phyloP scores from a whole-genome alignment of 2,797 vertebrate genomes.

The Gadopsis marmoratus region DNA sequence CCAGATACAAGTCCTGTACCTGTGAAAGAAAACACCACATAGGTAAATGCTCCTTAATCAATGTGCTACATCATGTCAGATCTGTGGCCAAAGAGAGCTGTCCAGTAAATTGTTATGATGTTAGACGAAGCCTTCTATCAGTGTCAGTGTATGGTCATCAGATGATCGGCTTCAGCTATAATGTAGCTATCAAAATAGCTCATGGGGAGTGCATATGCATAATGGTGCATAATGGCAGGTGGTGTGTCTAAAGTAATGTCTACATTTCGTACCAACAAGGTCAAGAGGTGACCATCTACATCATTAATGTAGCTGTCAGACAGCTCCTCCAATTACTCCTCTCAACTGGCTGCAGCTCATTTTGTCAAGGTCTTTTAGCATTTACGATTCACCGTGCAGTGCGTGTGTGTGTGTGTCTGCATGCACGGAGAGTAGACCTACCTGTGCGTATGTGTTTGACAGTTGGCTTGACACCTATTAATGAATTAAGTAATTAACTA shows the following conservation, averaged over 20 bases:
- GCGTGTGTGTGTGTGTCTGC: conserved; percentile 26
- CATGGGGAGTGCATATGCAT: neutral
- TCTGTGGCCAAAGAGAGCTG: conserved; percentile 27
- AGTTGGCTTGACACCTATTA: conserved; percentile 57
- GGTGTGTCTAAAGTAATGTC: conserved; percentile 66
- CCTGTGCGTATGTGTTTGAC: conserved; percentile 20
- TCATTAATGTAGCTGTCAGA: conserved; percentile 77
- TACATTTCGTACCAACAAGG: conserved; percentile 71
- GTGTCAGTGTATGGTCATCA: conserved; percentile 14
- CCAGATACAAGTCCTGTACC: conserved; percentile 17
- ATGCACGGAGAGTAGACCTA: neutral
- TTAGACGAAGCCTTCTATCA: too few relatives aligned
- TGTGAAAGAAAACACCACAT: conserved; percentile 31
- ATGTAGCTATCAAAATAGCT: conserved; percentile 57
- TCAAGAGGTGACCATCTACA: conserved; percentile 67
- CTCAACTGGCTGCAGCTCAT: conserved; percentile 72
- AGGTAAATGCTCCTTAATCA: conserved; percentile 66
- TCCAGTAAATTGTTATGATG: conserved; percentile 13
- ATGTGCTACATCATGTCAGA: conserved; percentile 64
- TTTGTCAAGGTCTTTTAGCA: conserved; percentile 81
- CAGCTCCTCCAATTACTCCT: conserved; percentile 75
- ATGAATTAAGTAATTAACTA: conserved; percentile 66
- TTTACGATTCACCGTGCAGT: conserved; percentile 32
- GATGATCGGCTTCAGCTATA: conserved; percentile 39
- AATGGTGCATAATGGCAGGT: conserved; percentile 29